Base-by-base conservation (phyloP, 2,113 vertebrate genomes). In the Narcine bancroftii region DNA sequence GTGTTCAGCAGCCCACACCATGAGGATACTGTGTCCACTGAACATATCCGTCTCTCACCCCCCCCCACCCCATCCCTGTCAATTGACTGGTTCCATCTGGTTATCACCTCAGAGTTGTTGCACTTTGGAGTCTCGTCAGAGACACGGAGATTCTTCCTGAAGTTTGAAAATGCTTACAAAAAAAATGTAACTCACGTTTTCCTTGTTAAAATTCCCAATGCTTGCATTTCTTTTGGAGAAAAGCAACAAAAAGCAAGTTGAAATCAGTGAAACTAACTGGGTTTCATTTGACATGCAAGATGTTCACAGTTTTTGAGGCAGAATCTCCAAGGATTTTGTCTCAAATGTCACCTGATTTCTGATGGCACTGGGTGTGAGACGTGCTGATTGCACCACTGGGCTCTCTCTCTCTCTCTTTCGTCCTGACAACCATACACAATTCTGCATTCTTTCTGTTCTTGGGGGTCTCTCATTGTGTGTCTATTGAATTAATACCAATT, bases 371-470 rank as follows among this genome's bases (percentile, higher is more conserved):
- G 89, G 65, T 91, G 42, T 91, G 89, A 91, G 63, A 91, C 89
- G 47, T 91, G 89, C 39, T 69, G 89, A 91, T 91, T 69, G 65
- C 89, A 71, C 24, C 89, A 71, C 42, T 47, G 39, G 63, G 39
- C 63, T 47, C 36, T 39, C 65, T 69, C 63, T 47, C 36, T 39
- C 65, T 69, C 3, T 33, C 89, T 69, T 42, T 71, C 21, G 89
- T 66, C 60, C 71, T 91, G 89, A 91, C 65, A 69, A 91, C 71
- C 63, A 91, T 69, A 21, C 42, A 69, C 63, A 91, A 69, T 69
- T 91, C 71, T 91, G 89, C 89, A 91, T 91, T 91, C 63, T 91
- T 91, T 91, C 89, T 91, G 89, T 91, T 91, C 63, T 69, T 17
- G 3, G 89, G 85, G 89, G 89, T 65, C 63, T 91, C 39, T 47